These are phyloP conservation scores for Unio delphinus DNA, from an alignment of 2,888 invertebrate genomes.

Conservation along the genomic window DNA sequence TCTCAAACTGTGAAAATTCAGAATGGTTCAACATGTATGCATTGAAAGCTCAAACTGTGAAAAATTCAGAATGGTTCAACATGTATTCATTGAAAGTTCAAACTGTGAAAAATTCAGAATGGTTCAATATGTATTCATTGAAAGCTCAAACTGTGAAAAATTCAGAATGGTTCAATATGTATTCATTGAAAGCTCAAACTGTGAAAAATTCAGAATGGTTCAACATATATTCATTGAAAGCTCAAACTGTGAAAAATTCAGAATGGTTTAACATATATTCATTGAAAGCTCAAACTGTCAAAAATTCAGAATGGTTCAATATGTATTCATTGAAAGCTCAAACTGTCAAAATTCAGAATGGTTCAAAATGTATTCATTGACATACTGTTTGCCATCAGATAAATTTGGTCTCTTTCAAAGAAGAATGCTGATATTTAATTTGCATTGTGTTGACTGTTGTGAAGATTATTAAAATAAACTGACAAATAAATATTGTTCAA, in stretches of 20 bases:
- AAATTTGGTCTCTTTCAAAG: no score
- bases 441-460: no score
- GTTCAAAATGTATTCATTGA: neutral
- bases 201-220: slow-evolving; percentile 4
- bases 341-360: slow-evolving; percentile 4
- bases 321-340: no score
- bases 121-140: neutral
- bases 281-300: no score
- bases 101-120: slow-evolving; percentile 4
- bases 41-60: neutral
- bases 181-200: no score
- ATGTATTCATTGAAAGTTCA: no score
- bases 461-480: no score
- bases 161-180: neutral
- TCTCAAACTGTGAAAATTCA: slow-evolving; percentile 61
- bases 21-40: neutral
- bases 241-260: slow-evolving; percentile 2
- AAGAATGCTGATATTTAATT: no score
- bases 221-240: neutral
- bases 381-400: no score
- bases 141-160: slow-evolving; percentile 1
- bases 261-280: neutral
- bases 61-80: slow-evolving; percentile 3
- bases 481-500: no score
- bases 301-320: slow-evolving; percentile 3